These are phyloP conservation scores for Ptycholaimellus sp. DNA, from an alignment of 2,888 invertebrate genomes.

Conservation along the genomic window DNA sequence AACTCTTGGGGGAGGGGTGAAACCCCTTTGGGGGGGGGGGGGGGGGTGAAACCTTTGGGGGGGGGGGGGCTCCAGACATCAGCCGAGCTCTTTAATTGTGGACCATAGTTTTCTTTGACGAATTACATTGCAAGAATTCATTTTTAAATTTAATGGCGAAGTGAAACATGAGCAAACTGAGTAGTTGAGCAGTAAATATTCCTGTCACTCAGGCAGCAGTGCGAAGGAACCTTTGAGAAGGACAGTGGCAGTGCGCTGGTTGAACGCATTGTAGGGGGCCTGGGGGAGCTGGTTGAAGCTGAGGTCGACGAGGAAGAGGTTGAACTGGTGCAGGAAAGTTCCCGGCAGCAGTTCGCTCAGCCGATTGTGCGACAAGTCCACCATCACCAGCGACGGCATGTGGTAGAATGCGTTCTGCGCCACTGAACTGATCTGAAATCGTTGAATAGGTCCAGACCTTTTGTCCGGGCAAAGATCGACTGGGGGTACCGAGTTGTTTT, in stretches of 20 bases:
- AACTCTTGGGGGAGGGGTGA: too few species aligned
- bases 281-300: slow-evolving; percentile 16
- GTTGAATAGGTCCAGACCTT: background rate
- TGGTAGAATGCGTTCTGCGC: slow-evolving; percentile 22
- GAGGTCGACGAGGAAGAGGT: slow-evolving; percentile 21
- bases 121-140: background rate
- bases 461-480: background rate
- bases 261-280: slow-evolving; percentile 23
- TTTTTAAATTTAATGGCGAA: background rate
- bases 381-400: slow-evolving; percentile 19
- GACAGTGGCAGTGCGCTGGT: slow-evolving; percentile 20
- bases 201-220: too few species aligned
- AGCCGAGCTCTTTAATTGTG: too few species aligned
- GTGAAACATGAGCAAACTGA: background rate
- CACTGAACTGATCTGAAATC: slow-evolving; percentile 18
- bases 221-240: slow-evolving; percentile 24
- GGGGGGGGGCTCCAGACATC: too few species aligned
- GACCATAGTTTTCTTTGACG: too few species aligned
- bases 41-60: too few species aligned
- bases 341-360: slow-evolving; percentile 16
- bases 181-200: too few species aligned
- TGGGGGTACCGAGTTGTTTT: slow-evolving; percentile 16
- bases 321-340: slow-evolving; percentile 21
- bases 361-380: slow-evolving; percentile 20
- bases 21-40: too few species aligned